Percentiles rank a stretch among this genome's conserved stretches.
phyloP scores from a whole-genome alignment of 2,113 vertebrate species.

The Martes martes region DNA sequence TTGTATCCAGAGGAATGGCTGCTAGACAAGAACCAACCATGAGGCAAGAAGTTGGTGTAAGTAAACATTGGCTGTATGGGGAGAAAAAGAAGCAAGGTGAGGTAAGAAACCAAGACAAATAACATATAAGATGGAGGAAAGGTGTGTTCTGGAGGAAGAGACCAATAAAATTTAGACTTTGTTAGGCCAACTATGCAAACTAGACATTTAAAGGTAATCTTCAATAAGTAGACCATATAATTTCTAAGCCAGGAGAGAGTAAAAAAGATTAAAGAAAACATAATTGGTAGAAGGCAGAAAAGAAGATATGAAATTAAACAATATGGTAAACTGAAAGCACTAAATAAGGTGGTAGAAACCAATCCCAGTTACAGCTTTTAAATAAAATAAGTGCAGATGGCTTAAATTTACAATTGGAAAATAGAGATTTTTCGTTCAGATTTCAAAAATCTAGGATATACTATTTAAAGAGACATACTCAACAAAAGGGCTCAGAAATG shows the following conservation, averaged over 20 bases:
- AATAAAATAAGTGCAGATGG: not conserved
- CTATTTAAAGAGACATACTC: conserved; percentile 20
- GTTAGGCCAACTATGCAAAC: not conserved
- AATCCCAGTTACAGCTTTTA: not conserved
- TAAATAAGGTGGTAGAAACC: conserved; percentile 4
- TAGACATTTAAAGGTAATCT: not conserved
- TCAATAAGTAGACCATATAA: not conserved
- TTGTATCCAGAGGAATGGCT: not conserved
- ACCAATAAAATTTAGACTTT: not conserved
- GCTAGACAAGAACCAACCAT: not conserved
- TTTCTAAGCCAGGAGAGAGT: not conserved
- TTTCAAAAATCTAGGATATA: conserved; percentile 9
- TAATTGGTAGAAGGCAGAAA: not conserved
- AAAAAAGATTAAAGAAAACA: not conserved
- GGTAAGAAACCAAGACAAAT: not conserved
- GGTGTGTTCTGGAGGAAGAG: not conserved
- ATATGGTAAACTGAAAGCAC: not conserved
- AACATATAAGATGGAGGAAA: not conserved
- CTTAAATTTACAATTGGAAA: conserved; percentile 28
- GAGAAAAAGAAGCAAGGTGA: not conserved
- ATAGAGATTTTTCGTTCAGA: not conserved
- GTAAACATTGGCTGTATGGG: not conserved
- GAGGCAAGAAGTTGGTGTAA: not conserved
- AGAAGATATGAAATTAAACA: not conserved
- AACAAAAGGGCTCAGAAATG: not conserved